phyloP scores from a whole-genome alignment of 2,888 invertebrate genomes.

The Caprella mutica region DNA sequence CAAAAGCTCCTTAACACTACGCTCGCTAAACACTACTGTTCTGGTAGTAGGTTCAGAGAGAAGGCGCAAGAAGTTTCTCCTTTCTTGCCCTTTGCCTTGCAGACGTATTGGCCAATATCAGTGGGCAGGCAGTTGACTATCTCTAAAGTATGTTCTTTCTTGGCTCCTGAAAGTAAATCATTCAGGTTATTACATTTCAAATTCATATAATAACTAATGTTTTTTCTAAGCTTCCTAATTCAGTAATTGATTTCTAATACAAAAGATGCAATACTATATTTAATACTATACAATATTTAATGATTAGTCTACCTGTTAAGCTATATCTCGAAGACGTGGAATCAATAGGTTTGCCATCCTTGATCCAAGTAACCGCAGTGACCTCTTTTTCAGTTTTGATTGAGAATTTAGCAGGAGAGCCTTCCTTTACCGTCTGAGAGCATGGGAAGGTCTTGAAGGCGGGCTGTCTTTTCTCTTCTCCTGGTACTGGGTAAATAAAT shows the following conservation, averaged over 20 bases:
- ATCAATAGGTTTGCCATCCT: constrained; percentile 80
- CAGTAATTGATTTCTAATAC: background rate
- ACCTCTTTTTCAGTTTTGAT: constrained; percentile 59
- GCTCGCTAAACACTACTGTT: too few relatives aligned
- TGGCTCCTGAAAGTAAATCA: constrained; percentile 60
- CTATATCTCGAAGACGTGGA: constrained; percentile 64
- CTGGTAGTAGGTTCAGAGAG: constrained; percentile 60
- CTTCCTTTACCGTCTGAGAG: constrained; percentile 69
- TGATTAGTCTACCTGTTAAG: constrained; percentile 57
- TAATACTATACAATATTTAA: background rate
- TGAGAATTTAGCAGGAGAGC: constrained; percentile 66
- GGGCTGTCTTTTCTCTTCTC: constrained; percentile 70
- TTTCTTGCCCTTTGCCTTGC: constrained; percentile 72
- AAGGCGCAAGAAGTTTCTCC: constrained; percentile 73
- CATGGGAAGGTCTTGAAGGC: constrained; percentile 78
- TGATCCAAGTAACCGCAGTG: constrained; percentile 61
- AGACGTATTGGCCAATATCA: constrained; percentile 79
- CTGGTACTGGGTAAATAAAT: constrained; percentile 53
- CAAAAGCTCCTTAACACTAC: too few relatives aligned
- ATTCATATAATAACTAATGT: background rate
- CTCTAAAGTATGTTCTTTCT: constrained; percentile 64
- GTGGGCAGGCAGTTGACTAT: constrained; percentile 60
- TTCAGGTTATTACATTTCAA: background rate
- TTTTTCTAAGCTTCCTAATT: background rate
- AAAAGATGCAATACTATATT: background rate